Evolutionary conservation across 2,888 invertebrate genomes (phyloP).

Genomic region (Brenthis ino): DNA sequence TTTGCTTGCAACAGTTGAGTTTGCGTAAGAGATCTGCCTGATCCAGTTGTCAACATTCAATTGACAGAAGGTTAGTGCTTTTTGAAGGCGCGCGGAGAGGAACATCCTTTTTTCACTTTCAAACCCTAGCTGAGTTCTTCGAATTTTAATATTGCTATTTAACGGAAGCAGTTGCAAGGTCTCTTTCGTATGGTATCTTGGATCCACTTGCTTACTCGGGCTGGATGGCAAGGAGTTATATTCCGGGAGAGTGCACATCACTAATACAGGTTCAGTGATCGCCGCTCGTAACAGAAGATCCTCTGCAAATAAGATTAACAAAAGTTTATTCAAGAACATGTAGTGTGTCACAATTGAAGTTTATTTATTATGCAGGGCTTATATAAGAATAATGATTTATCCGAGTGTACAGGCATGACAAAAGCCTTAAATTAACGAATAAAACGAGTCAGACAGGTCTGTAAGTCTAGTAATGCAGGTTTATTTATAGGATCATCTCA

Average conservation of each 20-base stretch:
- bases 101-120: constrained; percentile 84
- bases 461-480: constrained; percentile 36
- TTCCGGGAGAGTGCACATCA: constrained; percentile 84
- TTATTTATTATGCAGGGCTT: constrained; percentile 26
- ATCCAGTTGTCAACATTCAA: constrained; percentile 85
- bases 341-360: constrained; percentile 8
- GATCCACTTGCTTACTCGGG: constrained; percentile 79
- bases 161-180: constrained; percentile 76
- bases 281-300: constrained; percentile 84
- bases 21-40: constrained; percentile 82
- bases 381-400: constrained; percentile 33
- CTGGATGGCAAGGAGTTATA: constrained; percentile 72
- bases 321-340: constrained; percentile 23
- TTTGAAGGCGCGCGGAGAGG: constrained; percentile 84
- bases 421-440: constrained; percentile 41
- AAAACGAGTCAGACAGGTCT: constrained; percentile 39
- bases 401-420: constrained; percentile 34
- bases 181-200: constrained; percentile 80
- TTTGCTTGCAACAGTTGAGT: constrained; percentile 65
- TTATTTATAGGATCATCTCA: constrained; percentile 43
- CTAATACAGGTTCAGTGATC: constrained; percentile 84
- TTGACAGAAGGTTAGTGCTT: constrained; percentile 85
- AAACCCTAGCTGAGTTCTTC: constrained; percentile 83
- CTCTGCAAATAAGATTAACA: constrained; percentile 56
- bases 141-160: constrained; percentile 65